Conservation (phyloP, 2,797 vertebrate genomes). For the Crax fasciolata region DNA sequence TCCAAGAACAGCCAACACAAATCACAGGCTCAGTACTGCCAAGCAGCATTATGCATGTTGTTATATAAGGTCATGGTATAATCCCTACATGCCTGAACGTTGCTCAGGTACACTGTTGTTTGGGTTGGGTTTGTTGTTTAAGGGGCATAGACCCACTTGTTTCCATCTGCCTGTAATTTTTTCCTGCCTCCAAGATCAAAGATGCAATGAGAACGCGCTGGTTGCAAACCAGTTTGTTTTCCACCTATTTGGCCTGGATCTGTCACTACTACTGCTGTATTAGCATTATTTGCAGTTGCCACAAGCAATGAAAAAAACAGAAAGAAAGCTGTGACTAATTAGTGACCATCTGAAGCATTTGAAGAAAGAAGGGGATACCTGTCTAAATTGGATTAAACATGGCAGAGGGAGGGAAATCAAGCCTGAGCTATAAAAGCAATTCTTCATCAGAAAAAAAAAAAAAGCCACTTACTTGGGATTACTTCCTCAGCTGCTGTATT, state of each 20-base stretch:
- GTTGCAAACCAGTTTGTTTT: slow-evolving; percentile 31
- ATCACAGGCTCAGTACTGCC: not conserved
- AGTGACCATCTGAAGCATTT: not conserved
- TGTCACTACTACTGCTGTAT: not conserved
- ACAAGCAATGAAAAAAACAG: not conserved
- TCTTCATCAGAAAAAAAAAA: not conserved
- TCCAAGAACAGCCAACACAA: not conserved
- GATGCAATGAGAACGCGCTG: not conserved
- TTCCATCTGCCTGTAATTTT: not conserved
- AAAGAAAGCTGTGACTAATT: not conserved
- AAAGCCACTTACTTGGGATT: not conserved
- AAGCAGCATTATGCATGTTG: not conserved
- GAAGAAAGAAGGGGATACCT: not conserved
- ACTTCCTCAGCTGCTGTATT: not conserved
- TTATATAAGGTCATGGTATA: not conserved
- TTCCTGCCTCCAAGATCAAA: slow-evolving; percentile 5
- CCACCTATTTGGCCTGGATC: not conserved
- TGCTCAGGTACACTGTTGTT: not conserved
- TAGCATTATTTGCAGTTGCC: not conserved
- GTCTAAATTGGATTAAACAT: not conserved
- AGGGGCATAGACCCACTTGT: not conserved
- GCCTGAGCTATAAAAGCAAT: not conserved
- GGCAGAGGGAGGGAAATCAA: not conserved
- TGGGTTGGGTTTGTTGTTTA: not conserved
- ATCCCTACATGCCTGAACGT: not conserved